Evolutionary conservation across 2,797 vertebrate species (phyloP).

Genomic region (Phrynocephalus forsythii): DNA sequence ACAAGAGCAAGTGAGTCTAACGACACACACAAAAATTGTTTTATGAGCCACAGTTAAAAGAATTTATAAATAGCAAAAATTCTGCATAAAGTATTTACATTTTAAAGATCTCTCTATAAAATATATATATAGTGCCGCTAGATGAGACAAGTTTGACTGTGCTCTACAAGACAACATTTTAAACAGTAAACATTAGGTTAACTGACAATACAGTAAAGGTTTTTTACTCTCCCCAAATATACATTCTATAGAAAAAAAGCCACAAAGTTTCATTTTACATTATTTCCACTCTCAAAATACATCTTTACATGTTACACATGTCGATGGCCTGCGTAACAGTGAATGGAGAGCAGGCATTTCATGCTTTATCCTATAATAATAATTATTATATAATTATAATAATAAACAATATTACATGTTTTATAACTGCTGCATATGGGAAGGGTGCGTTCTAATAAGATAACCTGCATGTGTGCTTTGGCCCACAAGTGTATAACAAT

Average conservation of each 20-base stretch:
- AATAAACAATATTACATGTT: slow-evolving; percentile 25
- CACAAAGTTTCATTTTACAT: slow-evolving; percentile 64
- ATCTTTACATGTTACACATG: slow-evolving; percentile 57
- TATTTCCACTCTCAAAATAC: slow-evolving; percentile 56
- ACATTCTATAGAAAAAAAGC: slow-evolving; percentile 62
- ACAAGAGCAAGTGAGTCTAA: slow-evolving; percentile 59
- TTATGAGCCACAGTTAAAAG: slow-evolving; percentile 71
- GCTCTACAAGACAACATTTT: slow-evolving; percentile 69
- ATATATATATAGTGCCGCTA: slow-evolving; percentile 81
- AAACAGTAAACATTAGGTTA: slow-evolving; percentile 67
- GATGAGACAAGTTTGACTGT: slow-evolving; percentile 70
- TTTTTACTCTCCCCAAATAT: slow-evolving; percentile 55
- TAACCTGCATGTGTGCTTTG: neutral
- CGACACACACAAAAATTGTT: slow-evolving; percentile 57
- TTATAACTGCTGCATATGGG: slow-evolving; percentile 33
- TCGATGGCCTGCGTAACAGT: slow-evolving; percentile 55
- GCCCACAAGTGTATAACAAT: slow-evolving; percentile 62
- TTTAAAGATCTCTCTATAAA: slow-evolving; percentile 76
- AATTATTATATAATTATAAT: no score
- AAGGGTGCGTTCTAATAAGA: slow-evolving; percentile 43
- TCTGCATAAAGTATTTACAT: slow-evolving; percentile 84
- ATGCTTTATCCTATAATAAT: slow-evolving; percentile 49
- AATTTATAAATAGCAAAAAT: slow-evolving; percentile 84
- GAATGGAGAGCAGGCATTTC: slow-evolving; percentile 44
- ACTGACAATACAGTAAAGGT: slow-evolving; percentile 73